Evolutionary conservation across 2,113 vertebrate genomes (phyloP), one percentile per base, ranked within the genome.

Genomic region (Aegotheles bennettii): DNA sequence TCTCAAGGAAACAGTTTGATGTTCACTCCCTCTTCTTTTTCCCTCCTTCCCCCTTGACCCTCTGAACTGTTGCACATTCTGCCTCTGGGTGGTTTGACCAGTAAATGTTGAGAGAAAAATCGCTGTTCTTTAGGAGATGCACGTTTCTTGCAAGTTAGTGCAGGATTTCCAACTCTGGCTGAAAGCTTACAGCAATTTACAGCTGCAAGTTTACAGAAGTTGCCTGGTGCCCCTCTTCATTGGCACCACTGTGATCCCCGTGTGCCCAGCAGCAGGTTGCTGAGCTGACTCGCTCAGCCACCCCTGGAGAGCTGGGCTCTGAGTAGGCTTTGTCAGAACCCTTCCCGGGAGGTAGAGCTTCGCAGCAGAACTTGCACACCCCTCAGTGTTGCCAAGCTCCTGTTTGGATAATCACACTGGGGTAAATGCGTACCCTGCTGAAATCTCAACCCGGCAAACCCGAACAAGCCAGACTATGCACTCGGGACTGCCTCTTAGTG

Each of bases 371-470:
- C 28, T 57, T 33, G 24, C 14, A 4, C 28, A 3, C 9, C 12
- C 26, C 35, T 68, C 10, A 1, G 4, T 3, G 8, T 67, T 8
- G 0, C 0, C 28, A 6, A 16, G 19, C 24, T 68, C 12, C 38
- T 2, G 1, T 45, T 36, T 64, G 68, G 63, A 20, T 36, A 69
- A 28, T 29, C 33, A 5, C 0, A 0, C 2, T 35, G n/a, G 28
- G 7, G 4, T 2, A 54, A 48, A 31, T 8, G 38, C 33, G 38
- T 43, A 13, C 14, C 4, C 31, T 38, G 45, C 84, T 93, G 67
- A 82, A 24, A 16, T 16, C 35, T 63, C 26, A 31, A 1, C 42
- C 50, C 63, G 86, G 69, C 54, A 61, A 54, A 64, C 11, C 18
- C 40, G 38, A n/a, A 17, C 23, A 29, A 74, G 10, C 40, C 51